Evolutionary conservation across 2,113 vertebrate genomes (phyloP).

Genomic region (Phylloscopus trochiloides): DNA sequence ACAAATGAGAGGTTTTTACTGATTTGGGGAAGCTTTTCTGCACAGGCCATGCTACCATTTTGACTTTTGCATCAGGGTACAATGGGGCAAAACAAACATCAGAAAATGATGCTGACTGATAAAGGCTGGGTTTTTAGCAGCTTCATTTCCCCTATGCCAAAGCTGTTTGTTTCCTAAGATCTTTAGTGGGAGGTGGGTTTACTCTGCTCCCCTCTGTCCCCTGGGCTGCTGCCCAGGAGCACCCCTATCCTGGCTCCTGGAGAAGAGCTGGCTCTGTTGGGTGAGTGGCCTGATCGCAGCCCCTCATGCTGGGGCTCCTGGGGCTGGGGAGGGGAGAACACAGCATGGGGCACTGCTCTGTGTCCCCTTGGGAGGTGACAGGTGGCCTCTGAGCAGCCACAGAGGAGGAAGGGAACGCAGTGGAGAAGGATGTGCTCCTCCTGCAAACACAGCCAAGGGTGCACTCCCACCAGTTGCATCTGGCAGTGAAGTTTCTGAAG

Average conservation of each 20-base stretch:
- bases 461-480: not conserved
- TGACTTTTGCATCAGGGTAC: not conserved
- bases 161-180: not conserved
- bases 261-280: accelerated
- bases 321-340: not conserved
- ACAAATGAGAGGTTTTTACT: not conserved
- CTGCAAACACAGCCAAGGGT: not conserved
- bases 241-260: accelerated
- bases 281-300: not conserved
- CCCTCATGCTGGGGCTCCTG: accelerated
- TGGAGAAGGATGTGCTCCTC: not conserved
- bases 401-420: accelerated
- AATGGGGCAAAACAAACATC: not conserved
- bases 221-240: accelerated
- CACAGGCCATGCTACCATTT: not conserved
- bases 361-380: not conserved
- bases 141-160: not conserved
- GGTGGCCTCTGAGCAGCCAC: not conserved
- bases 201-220: accelerated
- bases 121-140: not conserved
- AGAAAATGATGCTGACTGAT: not conserved
- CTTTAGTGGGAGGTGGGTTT: not conserved
- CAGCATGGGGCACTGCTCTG: not conserved
- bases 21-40: not conserved
- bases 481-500: not conserved